Evolutionary conservation across 2,797 vertebrate genomes (phyloP).

Genomic region (Lepidocolaptes lacrymiger): DNA sequence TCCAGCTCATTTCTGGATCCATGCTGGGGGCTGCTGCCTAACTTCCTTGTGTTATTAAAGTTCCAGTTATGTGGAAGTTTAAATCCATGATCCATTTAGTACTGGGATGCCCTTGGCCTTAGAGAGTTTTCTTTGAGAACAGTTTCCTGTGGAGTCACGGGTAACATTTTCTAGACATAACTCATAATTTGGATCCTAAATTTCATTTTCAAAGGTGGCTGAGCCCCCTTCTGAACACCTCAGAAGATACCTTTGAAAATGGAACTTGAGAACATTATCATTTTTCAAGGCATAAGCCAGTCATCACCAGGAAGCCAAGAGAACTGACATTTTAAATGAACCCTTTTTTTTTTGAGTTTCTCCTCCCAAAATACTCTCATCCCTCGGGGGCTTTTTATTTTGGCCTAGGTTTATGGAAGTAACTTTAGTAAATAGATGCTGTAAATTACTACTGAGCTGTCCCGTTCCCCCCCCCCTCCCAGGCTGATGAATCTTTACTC

Average conservation of each 20-base stretch:
- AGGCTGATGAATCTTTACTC: background rate
- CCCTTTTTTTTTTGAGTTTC: background rate
- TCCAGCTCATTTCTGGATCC: background rate
- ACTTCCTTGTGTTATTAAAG: accelerated
- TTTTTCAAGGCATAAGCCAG: background rate
- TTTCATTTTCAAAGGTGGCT: background rate
- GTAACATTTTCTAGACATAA: background rate
- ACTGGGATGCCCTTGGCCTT: background rate
- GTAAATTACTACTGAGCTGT: background rate
- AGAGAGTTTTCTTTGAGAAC: background rate
- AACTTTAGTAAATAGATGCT: background rate
- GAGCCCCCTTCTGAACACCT: background rate
- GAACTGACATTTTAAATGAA: background rate
- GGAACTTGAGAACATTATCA: background rate
- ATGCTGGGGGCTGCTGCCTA: background rate
- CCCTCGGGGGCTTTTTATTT: background rate
- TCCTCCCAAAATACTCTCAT: background rate
- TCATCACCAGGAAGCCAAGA: too few species aligned
- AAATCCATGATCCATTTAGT: background rate
- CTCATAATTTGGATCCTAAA: background rate
- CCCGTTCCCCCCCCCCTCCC: background rate
- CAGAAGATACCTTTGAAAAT: background rate
- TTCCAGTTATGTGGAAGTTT: background rate
- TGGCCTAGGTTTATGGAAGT: background rate
- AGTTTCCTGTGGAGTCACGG: background rate